Conservation (phyloP, 2,113 vertebrate species). For the Rynchops niger region DNA sequence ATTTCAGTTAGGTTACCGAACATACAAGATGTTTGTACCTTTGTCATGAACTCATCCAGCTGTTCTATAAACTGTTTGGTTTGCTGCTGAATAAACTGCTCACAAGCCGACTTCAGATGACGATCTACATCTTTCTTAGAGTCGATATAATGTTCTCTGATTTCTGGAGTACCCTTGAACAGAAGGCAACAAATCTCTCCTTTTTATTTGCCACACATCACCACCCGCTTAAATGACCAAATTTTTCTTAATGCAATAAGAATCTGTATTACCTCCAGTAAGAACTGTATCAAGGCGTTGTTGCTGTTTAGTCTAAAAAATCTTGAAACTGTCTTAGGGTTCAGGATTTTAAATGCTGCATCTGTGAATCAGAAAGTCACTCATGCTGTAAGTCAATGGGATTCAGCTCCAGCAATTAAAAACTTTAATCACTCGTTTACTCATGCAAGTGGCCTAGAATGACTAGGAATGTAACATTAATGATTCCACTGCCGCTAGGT, state of each 20-base stretch:
- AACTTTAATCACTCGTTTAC: not conserved
- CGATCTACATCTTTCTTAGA: constrained; percentile 98
- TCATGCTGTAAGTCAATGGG: constrained; percentile 33
- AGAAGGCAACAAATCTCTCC: constrained; percentile 47
- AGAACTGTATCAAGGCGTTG: constrained; percentile 97
- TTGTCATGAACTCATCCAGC: constrained; percentile 94
- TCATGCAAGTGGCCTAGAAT: not conserved
- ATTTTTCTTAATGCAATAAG: not conserved
- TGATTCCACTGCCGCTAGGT: not conserved
- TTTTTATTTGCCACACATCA: constrained; percentile 47
- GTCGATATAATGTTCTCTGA: constrained; percentile 98
- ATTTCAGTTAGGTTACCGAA: not conserved
- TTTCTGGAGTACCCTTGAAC: constrained; percentile 94
- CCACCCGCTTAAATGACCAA: not conserved
- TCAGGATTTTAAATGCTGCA: constrained; percentile 98
- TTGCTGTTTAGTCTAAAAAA: constrained; percentile 97
- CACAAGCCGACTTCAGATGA: constrained; percentile 93
- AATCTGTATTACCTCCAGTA: constrained; percentile 87
- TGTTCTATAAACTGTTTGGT: constrained; percentile 89
- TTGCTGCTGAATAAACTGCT: constrained; percentile 98
- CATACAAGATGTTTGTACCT: constrained; percentile 76
- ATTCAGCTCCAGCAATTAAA: not conserved
- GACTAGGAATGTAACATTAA: not conserved
- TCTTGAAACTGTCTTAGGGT: constrained; percentile 91
- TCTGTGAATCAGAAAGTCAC: constrained; percentile 82